Percentiles rank a stretch among this genome's conserved stretches.
Conservation (phyloP, 2,113 vertebrate genomes). For the Percina caprodes region DNA sequence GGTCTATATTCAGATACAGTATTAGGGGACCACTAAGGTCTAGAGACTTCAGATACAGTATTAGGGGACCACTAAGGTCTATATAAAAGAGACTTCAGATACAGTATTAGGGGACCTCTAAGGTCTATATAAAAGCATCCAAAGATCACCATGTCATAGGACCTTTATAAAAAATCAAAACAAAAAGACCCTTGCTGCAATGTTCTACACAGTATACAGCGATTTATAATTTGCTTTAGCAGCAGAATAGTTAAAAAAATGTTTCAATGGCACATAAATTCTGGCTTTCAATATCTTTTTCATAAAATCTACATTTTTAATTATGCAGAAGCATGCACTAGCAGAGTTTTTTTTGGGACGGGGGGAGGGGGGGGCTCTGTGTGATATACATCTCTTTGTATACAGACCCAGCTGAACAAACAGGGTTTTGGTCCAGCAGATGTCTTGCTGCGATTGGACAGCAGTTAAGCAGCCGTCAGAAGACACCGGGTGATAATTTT, state of each 20-base stretch:
- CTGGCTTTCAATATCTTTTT: constrained; percentile 20
- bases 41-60: too few species aligned
- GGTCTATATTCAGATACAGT: too few species aligned
- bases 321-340: background rate
- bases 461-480: constrained; percentile 73
- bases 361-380: background rate
- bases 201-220: background rate
- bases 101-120: too few species aligned
- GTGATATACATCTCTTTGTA: constrained; percentile 44
- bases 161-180: too few species aligned
- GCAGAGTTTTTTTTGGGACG: background rate
- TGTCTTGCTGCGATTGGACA: constrained; percentile 74
- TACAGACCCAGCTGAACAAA: constrained; percentile 50
- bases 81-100: too few species aligned
- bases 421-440: constrained; percentile 53
- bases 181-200: background rate
- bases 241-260: background rate
- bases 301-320: constrained; percentile 12
- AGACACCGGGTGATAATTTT: constrained; percentile 71
- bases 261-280: background rate
- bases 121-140: too few species aligned
- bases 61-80: too few species aligned
- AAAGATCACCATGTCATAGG: too few species aligned
- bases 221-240: background rate
- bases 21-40: too few species aligned